Evolutionary conservation across 2,797 vertebrate genomes (phyloP), one percentile per base, ranked within the genome.

Genomic region (Alfaro cultratus): DNA sequence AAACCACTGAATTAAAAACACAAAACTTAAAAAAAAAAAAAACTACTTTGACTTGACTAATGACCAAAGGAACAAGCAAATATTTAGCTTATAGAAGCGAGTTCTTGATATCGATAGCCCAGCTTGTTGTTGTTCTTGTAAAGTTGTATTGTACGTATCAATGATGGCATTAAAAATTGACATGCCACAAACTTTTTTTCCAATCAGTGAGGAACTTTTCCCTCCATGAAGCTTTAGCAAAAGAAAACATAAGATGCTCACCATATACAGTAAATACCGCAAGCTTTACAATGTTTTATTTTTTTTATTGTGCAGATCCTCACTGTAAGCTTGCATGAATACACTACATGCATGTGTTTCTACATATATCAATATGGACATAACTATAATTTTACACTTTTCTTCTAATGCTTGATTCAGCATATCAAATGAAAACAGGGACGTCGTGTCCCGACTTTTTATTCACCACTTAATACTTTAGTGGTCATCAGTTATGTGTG

Each of bases 401-500:
- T 79, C 23, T 45, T 39, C 12, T 13, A 76, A 21, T 3, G 16
- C 55, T 60, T 34, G 45, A 74, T 75, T 62, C 31, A 62, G 31
- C n/a, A 62, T 62, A 16, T 62, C 60, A 60, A 26, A 26, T 55
- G 12, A 77, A 80, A 85, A 83, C 68, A 84, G n/a, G 60, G 67
- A 87, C 62, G 79, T 73, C 11, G 72, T 45, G 86, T 79, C 74
- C 60, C 26, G 81, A 84, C 36, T 67, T 82, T 87, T 86, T 67
- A 83, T 85, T 80, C 46, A 86, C 36, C 13, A 16, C 72, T 82
- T 84, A 87, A 85, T 79, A 83, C 73, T 71, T 77, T 76, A 12
- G 55, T 80, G 53, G 49, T 76, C 82, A 79, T 88, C 79, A 88
- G 73, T 85, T 85, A 75, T 46, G 82, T 78, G 82, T 67, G 45